phyloP scores from a whole-genome alignment of 2,113 vertebrate genomes.

The Semnopithecus entellus region DNA sequence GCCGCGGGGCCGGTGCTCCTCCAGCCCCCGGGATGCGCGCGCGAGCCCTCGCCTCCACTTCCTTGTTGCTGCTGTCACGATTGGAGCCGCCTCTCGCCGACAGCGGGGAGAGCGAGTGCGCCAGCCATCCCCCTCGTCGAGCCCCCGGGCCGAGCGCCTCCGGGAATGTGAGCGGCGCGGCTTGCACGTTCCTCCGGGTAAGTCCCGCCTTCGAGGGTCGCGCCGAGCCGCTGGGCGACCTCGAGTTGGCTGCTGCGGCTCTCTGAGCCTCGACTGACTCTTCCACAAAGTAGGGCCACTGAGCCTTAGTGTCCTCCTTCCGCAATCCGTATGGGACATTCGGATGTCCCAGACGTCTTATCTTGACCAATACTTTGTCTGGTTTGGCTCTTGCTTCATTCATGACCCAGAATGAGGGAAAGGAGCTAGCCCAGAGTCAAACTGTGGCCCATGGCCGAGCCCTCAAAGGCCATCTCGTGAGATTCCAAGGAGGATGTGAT shows the following conservation, averaged over 20 bases:
- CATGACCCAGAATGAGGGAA: background rate
- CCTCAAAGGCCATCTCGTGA: background rate
- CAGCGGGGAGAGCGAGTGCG: conserved; percentile 64
- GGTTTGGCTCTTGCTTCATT: background rate
- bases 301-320: background rate
- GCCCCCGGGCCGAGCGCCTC: conserved; percentile 43
- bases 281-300: background rate
- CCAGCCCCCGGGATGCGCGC: conserved; percentile 75
- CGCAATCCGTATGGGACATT: background rate
- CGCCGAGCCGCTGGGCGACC: background rate
- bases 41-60: conserved; percentile 63
- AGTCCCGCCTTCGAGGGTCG: conserved; percentile 23
- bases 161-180: conserved; percentile 70
- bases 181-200: conserved; percentile 49
- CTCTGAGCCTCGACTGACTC: background rate
- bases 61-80: conserved; percentile 57
- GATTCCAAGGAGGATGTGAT: background rate
- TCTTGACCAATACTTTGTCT: background rate
- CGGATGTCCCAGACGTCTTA: background rate
- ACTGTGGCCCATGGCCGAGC: background rate
- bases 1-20: conserved; percentile 67
- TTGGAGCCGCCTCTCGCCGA: conserved; percentile 64
- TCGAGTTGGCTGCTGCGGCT: background rate
- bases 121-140: conserved; percentile 25
- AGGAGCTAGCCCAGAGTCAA: background rate